A percentile compares a stretch with the other conserved stretches of the same genome.
phyloP scores from a whole-genome alignment of 2,113 vertebrate species.

The Pteropus alecto region DNA sequence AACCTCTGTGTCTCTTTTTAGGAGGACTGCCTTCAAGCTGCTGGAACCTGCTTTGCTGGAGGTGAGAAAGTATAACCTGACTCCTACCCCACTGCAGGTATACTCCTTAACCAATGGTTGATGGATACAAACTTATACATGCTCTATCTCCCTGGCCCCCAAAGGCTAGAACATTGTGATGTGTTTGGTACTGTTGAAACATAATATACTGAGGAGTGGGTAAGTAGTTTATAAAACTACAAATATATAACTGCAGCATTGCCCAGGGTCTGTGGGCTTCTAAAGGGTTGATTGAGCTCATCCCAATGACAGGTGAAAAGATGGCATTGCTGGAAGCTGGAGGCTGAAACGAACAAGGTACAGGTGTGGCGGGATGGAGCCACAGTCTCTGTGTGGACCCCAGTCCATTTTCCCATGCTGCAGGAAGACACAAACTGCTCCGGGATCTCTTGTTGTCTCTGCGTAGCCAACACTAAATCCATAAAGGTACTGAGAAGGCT shows the following conservation, averaged over 20 bases:
- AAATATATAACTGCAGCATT: neutral
- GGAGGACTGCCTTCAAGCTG: neutral
- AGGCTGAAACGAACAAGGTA: neutral
- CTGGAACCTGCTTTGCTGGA: neutral
- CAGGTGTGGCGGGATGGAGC: accelerated
- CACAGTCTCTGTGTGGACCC: neutral
- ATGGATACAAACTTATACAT: neutral
- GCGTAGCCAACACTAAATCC: too few relatives aligned
- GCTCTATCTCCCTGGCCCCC: neutral
- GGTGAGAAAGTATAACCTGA: neutral
- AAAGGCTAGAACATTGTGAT: accelerated
- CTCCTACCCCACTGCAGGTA: neutral
- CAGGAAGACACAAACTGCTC: neutral
- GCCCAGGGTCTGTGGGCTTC: neutral
- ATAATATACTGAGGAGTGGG: neutral
- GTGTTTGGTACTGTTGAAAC: neutral
- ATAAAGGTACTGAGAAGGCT: too few relatives aligned
- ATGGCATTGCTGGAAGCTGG: neutral
- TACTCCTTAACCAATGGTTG: neutral
- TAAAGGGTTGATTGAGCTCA: neutral
- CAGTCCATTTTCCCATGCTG: neutral
- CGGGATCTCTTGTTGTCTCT: too few relatives aligned
- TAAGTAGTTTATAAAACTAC: neutral
- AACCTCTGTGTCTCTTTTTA: neutral
- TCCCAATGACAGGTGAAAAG: neutral